Conservation (phyloP, 2,888 invertebrate genomes). For the Cordilura impudica region DNA sequence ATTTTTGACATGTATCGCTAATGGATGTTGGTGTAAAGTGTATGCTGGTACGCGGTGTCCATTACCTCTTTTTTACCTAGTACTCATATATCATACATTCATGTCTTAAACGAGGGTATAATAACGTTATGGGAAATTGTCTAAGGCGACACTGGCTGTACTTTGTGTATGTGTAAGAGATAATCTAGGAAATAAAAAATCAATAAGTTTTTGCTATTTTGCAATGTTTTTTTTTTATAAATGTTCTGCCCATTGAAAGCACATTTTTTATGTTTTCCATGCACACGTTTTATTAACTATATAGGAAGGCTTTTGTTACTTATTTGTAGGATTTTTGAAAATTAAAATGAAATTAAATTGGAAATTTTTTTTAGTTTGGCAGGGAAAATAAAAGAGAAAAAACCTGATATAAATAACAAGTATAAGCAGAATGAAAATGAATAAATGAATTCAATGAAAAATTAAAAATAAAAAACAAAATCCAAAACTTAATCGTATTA, state of each 20-base stretch:
- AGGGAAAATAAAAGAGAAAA: slow-evolving; percentile 22
- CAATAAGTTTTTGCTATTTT: slow-evolving; percentile 58
- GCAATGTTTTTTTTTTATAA: slow-evolving; percentile 1
- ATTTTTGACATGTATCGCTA: no score
- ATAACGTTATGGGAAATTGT: no score
- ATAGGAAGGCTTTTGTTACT: slow-evolving; percentile 42
- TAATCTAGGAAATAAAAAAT: slow-evolving; percentile 66
- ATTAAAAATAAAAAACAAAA: background rate
- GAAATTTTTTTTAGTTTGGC: slow-evolving; percentile 41
- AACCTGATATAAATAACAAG: slow-evolving; percentile 11
- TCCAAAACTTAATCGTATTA: slow-evolving; percentile 54
- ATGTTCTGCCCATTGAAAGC: slow-evolving; percentile 31
- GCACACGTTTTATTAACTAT: slow-evolving; percentile 43
- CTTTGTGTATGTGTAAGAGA: slow-evolving; percentile 45
- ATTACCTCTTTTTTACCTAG: no score
- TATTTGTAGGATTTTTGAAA: slow-evolving; percentile 56
- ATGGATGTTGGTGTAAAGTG: no score
- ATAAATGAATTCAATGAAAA: slow-evolving; percentile 1
- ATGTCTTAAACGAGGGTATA: no score
- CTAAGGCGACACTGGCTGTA: background rate
- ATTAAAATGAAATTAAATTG: slow-evolving; percentile 57
- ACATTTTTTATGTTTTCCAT: slow-evolving; percentile 30
- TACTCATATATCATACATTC: no score
- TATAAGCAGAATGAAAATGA: slow-evolving; percentile 22
- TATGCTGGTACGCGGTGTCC: no score